Percentiles rank a stretch among this genome's conserved stretches.
Conservation (phyloP, 2,888 invertebrate genomes). For the Cantharis flavilabris region DNA sequence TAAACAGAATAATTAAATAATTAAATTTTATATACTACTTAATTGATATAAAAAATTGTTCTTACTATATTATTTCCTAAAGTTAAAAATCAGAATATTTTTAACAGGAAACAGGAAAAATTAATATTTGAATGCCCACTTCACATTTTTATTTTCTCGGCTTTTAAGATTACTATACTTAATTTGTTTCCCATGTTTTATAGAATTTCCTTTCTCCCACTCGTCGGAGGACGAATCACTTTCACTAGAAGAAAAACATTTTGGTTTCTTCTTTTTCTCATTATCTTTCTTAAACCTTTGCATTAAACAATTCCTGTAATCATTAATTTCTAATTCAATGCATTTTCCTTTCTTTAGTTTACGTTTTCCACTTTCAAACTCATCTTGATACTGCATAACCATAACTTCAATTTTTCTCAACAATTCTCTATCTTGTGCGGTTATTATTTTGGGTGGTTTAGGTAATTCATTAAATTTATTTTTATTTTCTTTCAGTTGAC, state of each 20-base stretch:
- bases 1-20: no score
- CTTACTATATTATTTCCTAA: no score
- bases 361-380: constrained; percentile 80
- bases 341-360: constrained; percentile 69
- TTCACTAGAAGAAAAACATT: constrained; percentile 26
- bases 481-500: constrained; percentile 22
- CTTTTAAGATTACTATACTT: constrained; percentile 10
- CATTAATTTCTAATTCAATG: constrained; percentile 77
- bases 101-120: no score
- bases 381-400: constrained; percentile 90
- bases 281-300: constrained; percentile 55
- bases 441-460: constrained; percentile 2
- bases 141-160: not conserved
- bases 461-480: constrained; percentile 63
- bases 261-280: constrained; percentile 7
- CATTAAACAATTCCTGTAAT: constrained; percentile 82
- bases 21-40: no score
- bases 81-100: no score
- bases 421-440: constrained; percentile 20
- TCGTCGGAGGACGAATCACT: constrained; percentile 32
- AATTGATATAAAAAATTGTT: not conserved
- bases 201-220: constrained; percentile 19
- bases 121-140: not conserved
- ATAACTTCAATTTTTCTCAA: constrained; percentile 89
- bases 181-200: constrained; percentile 20